phyloP scores from a whole-genome alignment of 2,888 invertebrate genomes.

The Cyclophora albipunctata region DNA sequence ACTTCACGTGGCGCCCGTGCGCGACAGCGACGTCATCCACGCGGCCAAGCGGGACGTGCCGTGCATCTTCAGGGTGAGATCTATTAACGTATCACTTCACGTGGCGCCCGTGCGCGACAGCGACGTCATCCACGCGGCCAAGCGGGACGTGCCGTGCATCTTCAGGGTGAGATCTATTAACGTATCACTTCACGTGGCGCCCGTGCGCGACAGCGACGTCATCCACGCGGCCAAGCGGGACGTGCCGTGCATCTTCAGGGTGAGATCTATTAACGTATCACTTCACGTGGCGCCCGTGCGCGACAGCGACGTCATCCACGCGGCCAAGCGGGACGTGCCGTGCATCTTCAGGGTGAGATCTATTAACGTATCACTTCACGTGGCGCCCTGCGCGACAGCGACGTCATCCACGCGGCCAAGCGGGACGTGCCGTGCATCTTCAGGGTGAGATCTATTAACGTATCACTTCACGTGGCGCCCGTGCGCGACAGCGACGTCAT shows the following conservation, averaged over 20 bases:
- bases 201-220: conserved; percentile 96
- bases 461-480: conserved; percentile 93
- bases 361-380: conserved; percentile 88
- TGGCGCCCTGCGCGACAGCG: conserved; percentile 93
- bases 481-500: conserved; percentile 98
- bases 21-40: conserved; percentile 98
- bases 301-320: conserved; percentile 98
- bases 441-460: conserved; percentile 84
- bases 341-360: conserved; percentile 96
- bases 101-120: conserved; percentile 96
- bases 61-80: conserved; percentile 96
- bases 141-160: conserved; percentile 98
- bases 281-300: conserved; percentile 95
- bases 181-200: conserved; percentile 96
- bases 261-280: conserved; percentile 82
- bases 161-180: conserved; percentile 88
- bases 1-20: conserved; percentile 94
- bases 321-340: conserved; percentile 97
- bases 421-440: conserved; percentile 99
- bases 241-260: conserved; percentile 99
- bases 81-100: conserved; percentile 82
- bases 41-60: conserved; percentile 98
- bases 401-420: conserved; percentile 98
- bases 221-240: conserved; percentile 98
- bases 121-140: conserved; percentile 98